Evolutionary conservation across 2,888 invertebrate species (phyloP).

Genomic region (Itoplectis maculator): DNA sequence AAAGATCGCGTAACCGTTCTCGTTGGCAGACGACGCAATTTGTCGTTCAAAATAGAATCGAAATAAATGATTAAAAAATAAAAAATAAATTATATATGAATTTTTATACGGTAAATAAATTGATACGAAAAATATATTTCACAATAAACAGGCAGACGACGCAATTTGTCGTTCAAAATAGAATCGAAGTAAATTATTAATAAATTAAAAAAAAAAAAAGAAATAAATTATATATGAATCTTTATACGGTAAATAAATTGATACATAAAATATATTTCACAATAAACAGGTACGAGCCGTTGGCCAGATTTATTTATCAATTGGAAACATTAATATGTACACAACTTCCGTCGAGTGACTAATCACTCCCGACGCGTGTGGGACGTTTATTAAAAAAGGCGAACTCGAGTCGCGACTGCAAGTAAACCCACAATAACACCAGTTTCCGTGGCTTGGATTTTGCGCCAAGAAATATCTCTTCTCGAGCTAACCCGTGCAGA

Average conservation of each 20-base stretch:
- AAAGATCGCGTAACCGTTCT: neutral
- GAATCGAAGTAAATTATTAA: neutral
- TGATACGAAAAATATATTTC: neutral
- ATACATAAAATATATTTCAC: neutral
- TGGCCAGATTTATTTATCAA: neutral
- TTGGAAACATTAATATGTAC: neutral
- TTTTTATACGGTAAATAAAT: no score
- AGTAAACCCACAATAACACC: neutral
- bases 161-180: neutral
- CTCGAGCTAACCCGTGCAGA: no score
- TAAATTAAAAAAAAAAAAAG: neutral
- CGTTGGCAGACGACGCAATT: neutral
- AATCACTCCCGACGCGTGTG: neutral
- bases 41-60: neutral
- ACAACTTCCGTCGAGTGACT: neutral
- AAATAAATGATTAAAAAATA: neutral
- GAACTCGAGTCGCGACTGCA: neutral
- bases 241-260: no score
- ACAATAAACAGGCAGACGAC: neutral
- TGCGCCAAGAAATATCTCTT: no score
- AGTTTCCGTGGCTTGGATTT: neutral
- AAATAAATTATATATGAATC: no score
- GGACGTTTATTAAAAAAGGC: neutral
- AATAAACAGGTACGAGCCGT: neutral
- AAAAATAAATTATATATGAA: neutral